phyloP scores from a whole-genome alignment of 2,113 vertebrate species.

The Charina bottae region DNA sequence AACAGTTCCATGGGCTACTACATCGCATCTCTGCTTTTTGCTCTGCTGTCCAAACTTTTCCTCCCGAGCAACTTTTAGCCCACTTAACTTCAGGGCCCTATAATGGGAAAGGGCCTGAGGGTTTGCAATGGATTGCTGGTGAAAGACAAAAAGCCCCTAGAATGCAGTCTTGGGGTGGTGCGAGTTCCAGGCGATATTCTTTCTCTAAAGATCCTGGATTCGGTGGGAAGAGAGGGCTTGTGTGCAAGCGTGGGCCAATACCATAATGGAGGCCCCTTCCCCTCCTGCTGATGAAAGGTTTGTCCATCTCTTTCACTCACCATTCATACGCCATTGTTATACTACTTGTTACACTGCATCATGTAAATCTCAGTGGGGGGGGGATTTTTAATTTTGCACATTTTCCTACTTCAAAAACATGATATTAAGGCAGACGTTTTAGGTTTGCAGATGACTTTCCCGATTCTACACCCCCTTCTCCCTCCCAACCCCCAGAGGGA shows the following conservation, averaged over 20 bases:
- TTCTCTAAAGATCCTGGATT: background rate
- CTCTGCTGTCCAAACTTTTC: background rate
- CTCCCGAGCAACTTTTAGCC: conserved; percentile 13
- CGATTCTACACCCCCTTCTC: background rate
- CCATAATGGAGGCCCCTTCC: background rate
- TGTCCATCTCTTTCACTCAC: background rate
- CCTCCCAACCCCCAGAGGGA: background rate
- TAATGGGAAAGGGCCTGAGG: background rate
- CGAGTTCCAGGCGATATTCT: background rate
- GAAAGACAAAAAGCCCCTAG: background rate
- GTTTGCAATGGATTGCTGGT: conserved; percentile 5
- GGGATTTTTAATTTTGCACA: background rate
- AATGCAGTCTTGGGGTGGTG: background rate
- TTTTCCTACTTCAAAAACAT: background rate
- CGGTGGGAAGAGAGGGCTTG: too few relatives aligned
- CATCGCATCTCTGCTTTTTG: background rate
- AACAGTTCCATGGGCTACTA: background rate
- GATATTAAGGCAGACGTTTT: background rate
- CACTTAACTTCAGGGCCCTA: conserved; percentile 20
- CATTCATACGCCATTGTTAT: background rate
- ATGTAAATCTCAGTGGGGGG: background rate
- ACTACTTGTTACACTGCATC: background rate
- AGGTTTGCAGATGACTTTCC: background rate
- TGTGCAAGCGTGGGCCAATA: background rate
- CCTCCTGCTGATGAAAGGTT: background rate